Evolutionary conservation across 1,140 invertebrate species (phyloP), one percentile per base, ranked within the genome.

Genomic region (Panonychus citri): DNA sequence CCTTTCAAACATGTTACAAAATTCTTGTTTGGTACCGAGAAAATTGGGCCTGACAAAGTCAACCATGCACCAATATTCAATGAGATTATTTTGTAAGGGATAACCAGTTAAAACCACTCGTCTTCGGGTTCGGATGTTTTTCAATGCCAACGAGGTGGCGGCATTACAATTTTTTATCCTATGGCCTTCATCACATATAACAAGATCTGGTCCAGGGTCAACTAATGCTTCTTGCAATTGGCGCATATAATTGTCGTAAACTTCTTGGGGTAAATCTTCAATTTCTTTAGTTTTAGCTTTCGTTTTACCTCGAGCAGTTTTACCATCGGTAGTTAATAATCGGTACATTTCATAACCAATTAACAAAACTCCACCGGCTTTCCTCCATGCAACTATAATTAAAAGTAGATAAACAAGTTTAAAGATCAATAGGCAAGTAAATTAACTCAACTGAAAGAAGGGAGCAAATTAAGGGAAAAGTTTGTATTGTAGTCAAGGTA

Each of bases 281-380:
- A 21, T 21, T 21, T 17, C 52, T 30, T 46, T 27, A 10, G 53
- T 19, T 42, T 58, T 50, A 8, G n/a, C n/a, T 55, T 54, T 46
- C 34, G 12, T 49, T 26, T 50, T 49, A 58, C 55, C 37, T 58
- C 40, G 40, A 26, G n/a, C 21, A 37, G 46, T 58, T 39, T 51
- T 25, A 21, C n/a, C n/a, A 12, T 57, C 49, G 10, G n/a, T 28
- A 1, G 49, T 52, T 10, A 53, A 58, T 50, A 69, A 59, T 50
- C 76, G 75, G 67, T 91, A 98, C 65, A 98, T 76, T 73, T 99
- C 94, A 69, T 99, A 99, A 5, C 94, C 94, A 65, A 99, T 90
- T 58, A 98, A 73, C 12, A 99, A 70, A 1, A 98, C 91, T 19
- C 94, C 94, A 4, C 93, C 91, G 48, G 65, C 63, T 56, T 78